A percentile compares a stretch with the other conserved stretches of the same genome.
These are phyloP conservation scores for Myotis lucifugus DNA, from an alignment of 2,113 vertebrate species.

Conservation along the genomic window DNA sequence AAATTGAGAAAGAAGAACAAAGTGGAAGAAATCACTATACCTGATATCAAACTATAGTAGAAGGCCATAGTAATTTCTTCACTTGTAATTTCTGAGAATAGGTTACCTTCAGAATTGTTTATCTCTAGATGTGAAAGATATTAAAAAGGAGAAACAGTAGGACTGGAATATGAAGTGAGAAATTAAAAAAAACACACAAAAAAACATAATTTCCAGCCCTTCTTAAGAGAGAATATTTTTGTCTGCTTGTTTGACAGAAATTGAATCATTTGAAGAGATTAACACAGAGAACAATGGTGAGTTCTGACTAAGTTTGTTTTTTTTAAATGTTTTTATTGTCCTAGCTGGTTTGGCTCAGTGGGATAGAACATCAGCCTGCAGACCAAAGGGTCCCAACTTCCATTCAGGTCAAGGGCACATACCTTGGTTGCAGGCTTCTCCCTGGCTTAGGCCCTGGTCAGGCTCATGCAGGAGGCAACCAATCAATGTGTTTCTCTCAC, in stretches of 20 bases:
- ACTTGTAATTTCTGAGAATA: background rate
- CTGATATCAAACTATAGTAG: too few relatives aligned
- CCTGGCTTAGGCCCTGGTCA: too few relatives aligned
- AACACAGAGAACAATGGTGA: background rate
- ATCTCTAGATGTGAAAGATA: background rate
- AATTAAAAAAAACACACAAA: background rate
- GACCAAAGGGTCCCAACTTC: background rate
- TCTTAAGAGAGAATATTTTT: background rate
- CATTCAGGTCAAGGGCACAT: background rate
- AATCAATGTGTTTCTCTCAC: background rate
- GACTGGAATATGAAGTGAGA: background rate
- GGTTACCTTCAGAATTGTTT: background rate
- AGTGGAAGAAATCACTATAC: too few relatives aligned
- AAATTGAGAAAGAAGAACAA: too few relatives aligned
- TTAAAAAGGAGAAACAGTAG: background rate
- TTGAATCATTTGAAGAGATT: background rate
- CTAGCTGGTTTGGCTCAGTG: background rate
- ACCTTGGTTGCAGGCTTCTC: background rate
- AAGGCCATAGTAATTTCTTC: background rate
- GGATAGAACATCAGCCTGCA: background rate
- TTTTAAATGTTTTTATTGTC: too few relatives aligned
- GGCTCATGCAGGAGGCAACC: background rate
- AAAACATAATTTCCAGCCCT: background rate
- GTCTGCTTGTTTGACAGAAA: background rate
- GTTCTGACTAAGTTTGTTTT: background rate